These are phyloP conservation scores for Ciconia boyciana DNA, from an alignment of 2,113 vertebrate species.

Conservation along the genomic window DNA sequence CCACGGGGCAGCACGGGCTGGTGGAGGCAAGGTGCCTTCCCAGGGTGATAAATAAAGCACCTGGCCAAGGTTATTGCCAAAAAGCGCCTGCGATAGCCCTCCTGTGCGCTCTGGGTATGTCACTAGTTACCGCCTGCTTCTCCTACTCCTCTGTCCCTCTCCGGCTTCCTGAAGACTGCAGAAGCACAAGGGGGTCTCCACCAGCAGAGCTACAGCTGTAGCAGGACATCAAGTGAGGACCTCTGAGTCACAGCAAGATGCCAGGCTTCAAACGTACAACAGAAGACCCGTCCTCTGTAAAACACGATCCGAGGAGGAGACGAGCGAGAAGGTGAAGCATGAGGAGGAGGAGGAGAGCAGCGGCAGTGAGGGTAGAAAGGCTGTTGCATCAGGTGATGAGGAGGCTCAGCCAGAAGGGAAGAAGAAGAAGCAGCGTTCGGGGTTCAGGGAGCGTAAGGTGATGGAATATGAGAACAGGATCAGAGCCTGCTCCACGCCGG, in stretches of 20 bases:
- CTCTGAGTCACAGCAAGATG: not conserved
- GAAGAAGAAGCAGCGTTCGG: too few species aligned
- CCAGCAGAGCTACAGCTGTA: not conserved
- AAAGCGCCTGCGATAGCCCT: not conserved
- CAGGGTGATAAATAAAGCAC: not conserved
- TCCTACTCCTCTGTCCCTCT: not conserved
- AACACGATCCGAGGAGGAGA: too few species aligned
- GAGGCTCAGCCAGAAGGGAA: too few species aligned
- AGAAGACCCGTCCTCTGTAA: too few species aligned
- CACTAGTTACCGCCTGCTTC: not conserved
- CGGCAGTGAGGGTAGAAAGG: too few species aligned
- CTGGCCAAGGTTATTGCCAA: not conserved
- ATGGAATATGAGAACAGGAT: too few species aligned
- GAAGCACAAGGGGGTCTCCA: not conserved
- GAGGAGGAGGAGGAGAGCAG: too few species aligned
- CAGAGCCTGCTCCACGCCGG: too few species aligned
- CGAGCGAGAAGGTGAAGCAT: too few species aligned
- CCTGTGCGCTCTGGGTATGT: fast-evolving
- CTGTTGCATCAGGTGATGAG: too few species aligned
- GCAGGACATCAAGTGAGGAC: not conserved
- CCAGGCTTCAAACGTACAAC: not conserved
- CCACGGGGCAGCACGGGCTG: fast-evolving
- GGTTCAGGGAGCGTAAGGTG: too few species aligned
- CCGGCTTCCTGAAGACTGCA: not conserved
- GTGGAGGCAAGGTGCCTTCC: too few species aligned